Base-by-base conservation (phyloP, 2,113 vertebrate genomes). In the Microcebus griseorufus region DNA sequence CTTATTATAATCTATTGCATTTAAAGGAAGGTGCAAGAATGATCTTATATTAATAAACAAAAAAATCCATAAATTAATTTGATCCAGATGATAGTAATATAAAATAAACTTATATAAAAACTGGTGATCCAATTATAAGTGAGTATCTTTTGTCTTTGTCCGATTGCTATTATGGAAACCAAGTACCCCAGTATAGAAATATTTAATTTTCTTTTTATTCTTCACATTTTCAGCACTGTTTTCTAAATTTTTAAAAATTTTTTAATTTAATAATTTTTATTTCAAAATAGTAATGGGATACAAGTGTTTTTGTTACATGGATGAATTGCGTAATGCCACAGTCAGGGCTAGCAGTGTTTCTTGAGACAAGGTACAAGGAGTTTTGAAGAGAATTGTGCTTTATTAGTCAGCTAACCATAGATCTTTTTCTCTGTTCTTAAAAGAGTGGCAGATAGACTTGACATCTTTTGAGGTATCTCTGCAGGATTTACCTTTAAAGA, bases 381-480 rank as follows among this genome's bases (percentile, higher is more conserved):
- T 88, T 91, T 95, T 82, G 64, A 95, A 93, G 83, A 84, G 55
- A 81, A 92, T 70, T 25, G 39, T 95, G 73, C 70, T 94, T 95
- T 42, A 45, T 94, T 92, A 95, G 58, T 94, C 55, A 94, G 29
- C 2, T 62, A 96, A 82, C 39, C 55, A 53, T 16, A 80, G 48
- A 6, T 32, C 14, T 96, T 94, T 83, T 88, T 60, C 32, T 95
- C 65, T 92, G 5, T 92, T 95, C 70, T 93, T 97, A 70, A 92
- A 94, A 94, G 81, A 76, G 67, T 75, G n/a, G 51, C n/a, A 96
- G 55, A 93, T 73, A 65, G 37, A 48, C 80, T 88, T 92, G 55
- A n/a, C 9, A 84, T 96, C 6, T 93, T 97, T 93, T 96, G 85
- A 96, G 10, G 12, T 76, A 93, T 70, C 42, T 92, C 32, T 76